These are phyloP conservation scores for Globicephala melas DNA, from an alignment of 2,113 vertebrate species.

Conservation along the genomic window DNA sequence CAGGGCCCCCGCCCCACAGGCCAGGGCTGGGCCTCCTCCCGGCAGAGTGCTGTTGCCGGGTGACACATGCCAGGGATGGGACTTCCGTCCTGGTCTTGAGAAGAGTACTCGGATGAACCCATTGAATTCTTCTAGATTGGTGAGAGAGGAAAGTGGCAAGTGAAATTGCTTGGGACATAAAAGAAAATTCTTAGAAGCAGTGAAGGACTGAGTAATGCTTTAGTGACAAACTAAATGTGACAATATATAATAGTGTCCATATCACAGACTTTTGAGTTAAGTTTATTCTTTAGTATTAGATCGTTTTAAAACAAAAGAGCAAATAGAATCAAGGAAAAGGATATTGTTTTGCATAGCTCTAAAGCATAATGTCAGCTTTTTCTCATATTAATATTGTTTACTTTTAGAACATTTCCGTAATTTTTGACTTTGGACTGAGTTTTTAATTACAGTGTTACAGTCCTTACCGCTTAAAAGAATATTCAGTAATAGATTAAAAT, in stretches of 20 bases:
- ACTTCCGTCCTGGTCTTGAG: neutral
- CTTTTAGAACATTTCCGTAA: neutral
- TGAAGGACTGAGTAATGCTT: neutral
- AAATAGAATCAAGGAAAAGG: neutral
- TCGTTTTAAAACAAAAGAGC: neutral
- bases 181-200: fast-evolving
- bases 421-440: neutral
- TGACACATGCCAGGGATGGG: fast-evolving
- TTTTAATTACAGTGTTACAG: neutral
- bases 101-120: neutral
- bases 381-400: neutral
- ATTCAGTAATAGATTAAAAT: neutral
- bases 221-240: too few relatives aligned
- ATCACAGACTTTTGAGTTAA: neutral
- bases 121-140: neutral
- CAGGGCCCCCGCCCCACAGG: neutral
- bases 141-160: neutral
- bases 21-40: neutral
- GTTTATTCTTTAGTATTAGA: neutral
- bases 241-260: fast-evolving
- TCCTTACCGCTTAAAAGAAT: neutral
- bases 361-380: neutral
- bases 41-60: neutral
- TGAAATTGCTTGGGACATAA: fast-evolving
- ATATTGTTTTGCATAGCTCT: neutral